A percentile compares a stretch with the other conserved stretches of the same genome.
These are phyloP conservation scores for Dromaius novaehollandiae DNA, from an alignment of 2,113 vertebrate genomes.

Conservation along the genomic window DNA sequence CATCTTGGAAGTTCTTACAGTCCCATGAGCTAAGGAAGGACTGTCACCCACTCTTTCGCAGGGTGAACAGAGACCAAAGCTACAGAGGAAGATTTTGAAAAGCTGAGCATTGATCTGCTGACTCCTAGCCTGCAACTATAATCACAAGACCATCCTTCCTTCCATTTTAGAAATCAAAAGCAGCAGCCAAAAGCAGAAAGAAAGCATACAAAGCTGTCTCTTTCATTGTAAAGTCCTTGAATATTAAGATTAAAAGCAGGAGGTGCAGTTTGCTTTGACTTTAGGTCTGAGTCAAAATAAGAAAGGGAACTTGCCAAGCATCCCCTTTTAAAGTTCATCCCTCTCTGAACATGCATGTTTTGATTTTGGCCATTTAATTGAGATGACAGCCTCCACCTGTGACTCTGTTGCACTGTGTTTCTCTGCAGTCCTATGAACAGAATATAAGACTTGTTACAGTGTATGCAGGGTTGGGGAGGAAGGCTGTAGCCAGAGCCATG, in stretches of 20 bases:
- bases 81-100: neutral
- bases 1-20: neutral
- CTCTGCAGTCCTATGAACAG: neutral
- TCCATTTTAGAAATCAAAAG: neutral
- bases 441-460: neutral
- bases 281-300: neutral
- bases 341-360: neutral
- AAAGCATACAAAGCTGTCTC: neutral
- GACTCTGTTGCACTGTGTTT: neutral
- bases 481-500: neutral
- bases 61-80: neutral
- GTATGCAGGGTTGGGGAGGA: accelerated
- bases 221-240: neutral
- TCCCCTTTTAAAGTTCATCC: neutral
- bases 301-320: neutral
- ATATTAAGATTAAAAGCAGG: neutral
- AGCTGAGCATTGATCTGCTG: constrained; percentile 11
- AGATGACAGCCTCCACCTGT: neutral
- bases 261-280: neutral
- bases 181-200: neutral
- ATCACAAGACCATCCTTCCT: constrained; percentile 31
- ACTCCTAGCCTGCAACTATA: neutral
- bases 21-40: neutral
- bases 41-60: neutral
- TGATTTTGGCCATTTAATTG: neutral